phyloP scores from a whole-genome alignment of 2,888 invertebrate species.

The Cotesia congregata region DNA sequence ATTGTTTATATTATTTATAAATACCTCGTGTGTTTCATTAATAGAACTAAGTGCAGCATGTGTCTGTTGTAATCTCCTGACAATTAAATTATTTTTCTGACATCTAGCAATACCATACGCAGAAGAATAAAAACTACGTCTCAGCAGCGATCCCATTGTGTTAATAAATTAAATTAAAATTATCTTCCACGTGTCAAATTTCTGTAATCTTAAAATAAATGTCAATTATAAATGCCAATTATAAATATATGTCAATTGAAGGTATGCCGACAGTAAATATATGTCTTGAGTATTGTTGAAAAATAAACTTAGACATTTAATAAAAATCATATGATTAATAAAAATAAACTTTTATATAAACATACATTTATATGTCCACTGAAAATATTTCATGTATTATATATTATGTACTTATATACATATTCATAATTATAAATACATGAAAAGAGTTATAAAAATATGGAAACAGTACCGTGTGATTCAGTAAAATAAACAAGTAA shows the following conservation, averaged over 20 bases:
- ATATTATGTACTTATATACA: not conserved
- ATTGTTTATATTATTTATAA: constrained; percentile 1
- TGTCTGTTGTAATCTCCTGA: constrained; percentile 55
- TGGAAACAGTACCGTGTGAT: not conserved
- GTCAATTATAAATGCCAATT: constrained; percentile 15
- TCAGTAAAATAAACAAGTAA: too few relatives aligned
- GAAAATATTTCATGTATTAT: not conserved
- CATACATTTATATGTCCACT: not conserved
- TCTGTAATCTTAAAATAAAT: constrained; percentile 42
- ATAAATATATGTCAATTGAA: constrained; percentile 1
- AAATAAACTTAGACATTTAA: not conserved
- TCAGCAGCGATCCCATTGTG: constrained; percentile 49
- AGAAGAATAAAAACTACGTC: constrained; percentile 44
- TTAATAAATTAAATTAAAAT: not conserved
- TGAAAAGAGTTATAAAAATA: not conserved
- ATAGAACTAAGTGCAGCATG: constrained; percentile 57
- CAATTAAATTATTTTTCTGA: constrained; percentile 35
- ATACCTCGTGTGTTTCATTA: constrained; percentile 55
- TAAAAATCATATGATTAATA: not conserved
- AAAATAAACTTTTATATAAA: not conserved
- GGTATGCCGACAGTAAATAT: not conserved
- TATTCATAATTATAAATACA: not conserved
- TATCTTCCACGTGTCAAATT: constrained; percentile 39
- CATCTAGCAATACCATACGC: constrained; percentile 36
- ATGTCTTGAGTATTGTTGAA: not conserved